phyloP scores from a whole-genome alignment of 2,888 invertebrate genomes.

The Lycaena phlaeas region DNA sequence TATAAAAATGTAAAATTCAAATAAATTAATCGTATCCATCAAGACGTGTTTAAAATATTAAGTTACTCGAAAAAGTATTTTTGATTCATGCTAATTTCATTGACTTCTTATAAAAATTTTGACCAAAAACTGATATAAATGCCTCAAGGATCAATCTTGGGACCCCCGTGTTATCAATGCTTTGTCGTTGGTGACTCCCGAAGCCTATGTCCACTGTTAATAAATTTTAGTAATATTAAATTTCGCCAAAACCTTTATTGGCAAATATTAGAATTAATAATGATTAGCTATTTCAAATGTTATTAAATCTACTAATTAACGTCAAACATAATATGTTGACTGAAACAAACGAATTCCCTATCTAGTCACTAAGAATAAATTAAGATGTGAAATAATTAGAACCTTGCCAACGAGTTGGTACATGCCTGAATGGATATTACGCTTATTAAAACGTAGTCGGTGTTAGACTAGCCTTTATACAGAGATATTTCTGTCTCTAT shows the following conservation, averaged over 20 bases:
- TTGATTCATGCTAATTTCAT: no score
- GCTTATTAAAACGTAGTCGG: constrained; percentile 43
- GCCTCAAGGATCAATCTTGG: no score
- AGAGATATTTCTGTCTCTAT: constrained; percentile 2
- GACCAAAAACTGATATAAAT: no score
- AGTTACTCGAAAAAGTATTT: no score
- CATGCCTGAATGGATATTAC: constrained; percentile 55
- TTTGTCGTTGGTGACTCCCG: no score
- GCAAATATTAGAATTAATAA: not conserved
- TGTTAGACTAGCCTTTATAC: constrained; percentile 16
- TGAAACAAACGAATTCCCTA: constrained; percentile 32
- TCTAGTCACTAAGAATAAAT: constrained; percentile 34
- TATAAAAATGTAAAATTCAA: not conserved
- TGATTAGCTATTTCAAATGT: not conserved
- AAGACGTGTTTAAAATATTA: no score
- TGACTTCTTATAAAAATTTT: no score
- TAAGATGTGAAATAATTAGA: constrained; percentile 7
- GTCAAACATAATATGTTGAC: constrained; percentile 31
- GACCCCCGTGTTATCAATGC: no score
- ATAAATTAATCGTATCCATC: not conserved
- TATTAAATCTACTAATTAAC: constrained; percentile 14
- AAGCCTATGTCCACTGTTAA: no score
- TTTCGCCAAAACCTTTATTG: not conserved
- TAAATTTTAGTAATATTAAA: not conserved
- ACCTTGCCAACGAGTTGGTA: constrained; percentile 18